phyloP scores from a whole-genome alignment of 2,797 vertebrate genomes.

The Propithecus deckenii region DNA sequence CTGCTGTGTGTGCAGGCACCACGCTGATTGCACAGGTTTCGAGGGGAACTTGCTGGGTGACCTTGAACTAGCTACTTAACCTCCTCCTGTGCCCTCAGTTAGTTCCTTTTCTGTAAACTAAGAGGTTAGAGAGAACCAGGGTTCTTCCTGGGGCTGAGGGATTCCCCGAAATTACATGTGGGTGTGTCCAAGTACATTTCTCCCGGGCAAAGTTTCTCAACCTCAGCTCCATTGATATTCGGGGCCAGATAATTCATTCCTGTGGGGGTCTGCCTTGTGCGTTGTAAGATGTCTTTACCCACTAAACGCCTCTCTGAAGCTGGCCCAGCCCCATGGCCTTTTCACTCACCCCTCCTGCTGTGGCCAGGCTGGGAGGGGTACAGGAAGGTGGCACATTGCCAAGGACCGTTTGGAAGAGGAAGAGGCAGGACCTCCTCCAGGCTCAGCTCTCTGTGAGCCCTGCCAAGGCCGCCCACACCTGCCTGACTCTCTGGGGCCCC shows the following conservation, averaged over 20 bases:
- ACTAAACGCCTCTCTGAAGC: not conserved
- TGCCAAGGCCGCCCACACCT: constrained; percentile 60
- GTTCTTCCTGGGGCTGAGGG: not conserved
- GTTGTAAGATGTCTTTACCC: not conserved
- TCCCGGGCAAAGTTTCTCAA: not conserved
- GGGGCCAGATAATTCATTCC: not conserved
- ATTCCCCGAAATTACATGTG: not conserved
- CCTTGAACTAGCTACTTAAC: not conserved
- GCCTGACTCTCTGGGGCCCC: not conserved
- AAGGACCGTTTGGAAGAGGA: constrained; percentile 11
- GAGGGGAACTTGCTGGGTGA: not conserved
- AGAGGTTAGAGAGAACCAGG: not conserved
- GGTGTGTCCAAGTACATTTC: not conserved
- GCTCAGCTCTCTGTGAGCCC: not conserved
- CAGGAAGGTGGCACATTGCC: constrained; percentile 23
- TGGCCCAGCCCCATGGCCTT: not conserved
- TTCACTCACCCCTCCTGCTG: not conserved
- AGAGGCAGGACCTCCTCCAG: not conserved
- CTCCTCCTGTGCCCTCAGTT: too few species aligned
- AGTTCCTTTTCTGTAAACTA: not conserved
- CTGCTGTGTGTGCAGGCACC: not conserved
- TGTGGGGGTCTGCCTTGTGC: not conserved
- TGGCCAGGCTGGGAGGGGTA: not conserved
- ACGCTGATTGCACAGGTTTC: not conserved
- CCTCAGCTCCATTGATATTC: not conserved